phyloP scores from a whole-genome alignment of 2,113 vertebrate genomes.

The Onychostoma macrolepis region DNA sequence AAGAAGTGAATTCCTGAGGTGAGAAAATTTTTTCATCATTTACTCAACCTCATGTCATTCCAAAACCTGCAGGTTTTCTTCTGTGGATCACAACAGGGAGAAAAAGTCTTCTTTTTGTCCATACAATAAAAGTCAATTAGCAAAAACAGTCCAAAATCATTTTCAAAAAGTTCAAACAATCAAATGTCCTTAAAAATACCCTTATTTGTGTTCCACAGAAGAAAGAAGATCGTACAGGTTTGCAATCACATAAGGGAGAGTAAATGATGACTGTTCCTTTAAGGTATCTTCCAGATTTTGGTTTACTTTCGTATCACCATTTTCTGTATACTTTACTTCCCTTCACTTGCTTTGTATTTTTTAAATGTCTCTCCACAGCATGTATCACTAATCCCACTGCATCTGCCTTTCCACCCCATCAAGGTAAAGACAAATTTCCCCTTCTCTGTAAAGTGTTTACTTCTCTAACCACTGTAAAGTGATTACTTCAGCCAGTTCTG shows the following conservation, averaged over 20 bases:
- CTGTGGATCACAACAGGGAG: too few relatives aligned
- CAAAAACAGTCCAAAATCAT: neutral
- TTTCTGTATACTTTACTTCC: neutral
- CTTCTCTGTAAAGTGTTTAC: constrained; percentile 3
- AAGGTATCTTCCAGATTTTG: neutral
- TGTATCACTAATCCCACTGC: neutral
- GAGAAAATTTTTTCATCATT: neutral
- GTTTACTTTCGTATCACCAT: neutral
- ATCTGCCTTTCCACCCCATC: neutral
- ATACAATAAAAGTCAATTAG: neutral
- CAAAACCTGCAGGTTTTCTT: too few relatives aligned
- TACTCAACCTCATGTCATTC: neutral
- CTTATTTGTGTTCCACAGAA: neutral
- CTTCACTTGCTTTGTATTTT: neutral
- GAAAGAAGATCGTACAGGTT: neutral
- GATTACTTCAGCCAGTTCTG: constrained; percentile 45
- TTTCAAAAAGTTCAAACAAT: neutral
- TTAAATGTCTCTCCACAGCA: neutral
- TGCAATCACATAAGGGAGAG: neutral
- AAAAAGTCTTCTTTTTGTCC: neutral
- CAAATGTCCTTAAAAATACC: neutral
- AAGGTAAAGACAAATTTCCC: neutral
- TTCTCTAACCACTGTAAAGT: constrained; percentile 39
- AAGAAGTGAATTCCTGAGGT: neutral
- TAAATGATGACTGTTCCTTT: neutral